These are phyloP conservation scores for Brachionus koreanus DNA, from an alignment of 1,140 invertebrate species.

Conservation along the genomic window DNA sequence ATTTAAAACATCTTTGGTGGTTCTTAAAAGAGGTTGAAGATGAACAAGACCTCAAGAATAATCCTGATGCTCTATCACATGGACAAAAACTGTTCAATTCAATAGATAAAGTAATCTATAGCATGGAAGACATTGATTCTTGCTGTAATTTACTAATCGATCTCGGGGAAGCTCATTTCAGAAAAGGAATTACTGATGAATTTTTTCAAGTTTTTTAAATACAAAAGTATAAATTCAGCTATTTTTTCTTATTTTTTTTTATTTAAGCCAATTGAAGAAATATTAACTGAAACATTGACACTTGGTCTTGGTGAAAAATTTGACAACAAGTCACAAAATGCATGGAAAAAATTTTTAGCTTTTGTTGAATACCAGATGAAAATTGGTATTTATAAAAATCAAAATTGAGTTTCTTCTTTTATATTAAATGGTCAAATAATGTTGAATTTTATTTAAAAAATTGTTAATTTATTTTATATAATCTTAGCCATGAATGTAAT, in stretches of 20 bases:
- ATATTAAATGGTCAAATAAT: too few relatives aligned
- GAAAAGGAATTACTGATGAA: not conserved
- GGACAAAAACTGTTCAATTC: not conserved
- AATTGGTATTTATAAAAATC: not conserved
- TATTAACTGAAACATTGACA: not conserved
- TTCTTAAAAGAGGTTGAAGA: not conserved
- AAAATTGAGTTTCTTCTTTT: not conserved
- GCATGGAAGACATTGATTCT: not conserved
- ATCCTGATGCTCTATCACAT: not conserved
- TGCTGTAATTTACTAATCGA: not conserved
- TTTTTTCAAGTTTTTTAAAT: not conserved
- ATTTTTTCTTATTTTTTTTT: not conserved
- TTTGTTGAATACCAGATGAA: constrained; percentile 5
- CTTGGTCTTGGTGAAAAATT: not conserved
- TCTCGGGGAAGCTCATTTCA: not conserved
- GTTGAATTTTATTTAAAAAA: too few relatives aligned
- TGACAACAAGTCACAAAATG: not conserved
- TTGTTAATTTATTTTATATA: too few relatives aligned
- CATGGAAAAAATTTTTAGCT: not conserved
- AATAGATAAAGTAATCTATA: not conserved
- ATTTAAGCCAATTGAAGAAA: not conserved
- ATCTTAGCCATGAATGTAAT: too few relatives aligned
- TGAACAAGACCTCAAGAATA: not conserved
- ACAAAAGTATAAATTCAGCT: not conserved
- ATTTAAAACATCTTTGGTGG: not conserved